Evolutionary conservation across 1,140 invertebrate species (phyloP).

Genomic region (Augochlora pura): DNA sequence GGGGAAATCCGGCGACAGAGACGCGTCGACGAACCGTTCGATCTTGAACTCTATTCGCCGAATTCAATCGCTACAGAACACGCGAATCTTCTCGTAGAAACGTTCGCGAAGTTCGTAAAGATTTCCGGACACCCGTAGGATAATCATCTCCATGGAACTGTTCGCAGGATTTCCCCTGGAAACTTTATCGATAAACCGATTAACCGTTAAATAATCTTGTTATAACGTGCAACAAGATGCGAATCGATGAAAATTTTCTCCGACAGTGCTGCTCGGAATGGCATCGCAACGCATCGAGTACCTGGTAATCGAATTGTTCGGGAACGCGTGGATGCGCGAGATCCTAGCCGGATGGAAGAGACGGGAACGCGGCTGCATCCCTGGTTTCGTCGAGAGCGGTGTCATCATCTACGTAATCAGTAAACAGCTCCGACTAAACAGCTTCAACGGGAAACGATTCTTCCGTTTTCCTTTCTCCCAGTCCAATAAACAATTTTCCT

Average conservation of each 20-base stretch:
- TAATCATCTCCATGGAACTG: neutral
- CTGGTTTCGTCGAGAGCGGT: conserved; percentile 90
- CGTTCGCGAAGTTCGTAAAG: too few relatives aligned
- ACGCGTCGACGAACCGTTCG: too few relatives aligned
- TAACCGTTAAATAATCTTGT: conserved; percentile 1
- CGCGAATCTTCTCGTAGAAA: too few relatives aligned
- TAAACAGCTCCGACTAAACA: conserved; percentile 78
- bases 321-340: conserved; percentile 86
- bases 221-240: conserved; percentile 9
- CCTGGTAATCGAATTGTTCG: conserved; percentile 88
- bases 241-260: conserved; percentile 24
- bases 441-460: neutral
- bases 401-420: conserved; percentile 92
- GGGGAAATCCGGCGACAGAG: neutral
- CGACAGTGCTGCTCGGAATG: conserved; percentile 87
- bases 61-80: too few relatives aligned
- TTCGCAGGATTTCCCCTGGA: neutral
- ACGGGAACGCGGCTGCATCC: conserved; percentile 90
- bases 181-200: conserved; percentile 3
- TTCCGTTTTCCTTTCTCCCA: neutral
- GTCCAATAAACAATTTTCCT: neutral
- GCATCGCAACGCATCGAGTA: conserved; percentile 92
- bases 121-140: too few relatives aligned
- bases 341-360: conserved; percentile 87
- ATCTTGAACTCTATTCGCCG: too few relatives aligned